Evolutionary conservation across 2,888 invertebrate genomes (phyloP), one percentile per base, ranked within the genome.

Genomic region (Polylopha cassiicola): DNA sequence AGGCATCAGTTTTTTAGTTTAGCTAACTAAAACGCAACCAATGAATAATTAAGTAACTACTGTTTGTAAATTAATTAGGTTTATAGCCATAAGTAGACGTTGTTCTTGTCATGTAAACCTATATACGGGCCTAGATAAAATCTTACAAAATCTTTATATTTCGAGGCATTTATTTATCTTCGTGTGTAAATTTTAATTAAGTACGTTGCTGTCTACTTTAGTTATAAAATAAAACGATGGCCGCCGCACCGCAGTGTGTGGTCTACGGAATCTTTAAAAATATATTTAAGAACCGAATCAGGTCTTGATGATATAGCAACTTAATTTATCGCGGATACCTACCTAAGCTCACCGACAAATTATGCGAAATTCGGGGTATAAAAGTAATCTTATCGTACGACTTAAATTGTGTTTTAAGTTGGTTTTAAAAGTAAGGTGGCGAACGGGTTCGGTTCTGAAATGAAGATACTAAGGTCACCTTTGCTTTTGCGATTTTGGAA

Each of bases 201-300:
- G n/a, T 26, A 26, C 13, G 26, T 26, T 26, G 14, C 10, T 14
- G 8, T n/a, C 37, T 53, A 48, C 51, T 45, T 44, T 34, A 22
- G 32, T 44, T 38, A 39, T 43, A 41, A 39, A 41, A 21, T 28
- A 37, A 29, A 16, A 28, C 32, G 32, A n/a, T n/a, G 37, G 48
- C 37, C 44, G 47, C 46, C 41, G 47, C 49, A 36, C 31, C 61
- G 29, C 48, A 43, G 51, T 62, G 61, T 64, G 61, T 61, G 62
- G 64, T 64, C 64, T 38, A 15, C n/a, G n/a, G 9, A 26, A 30
- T 24, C 50, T 56, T 47, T 50, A 48, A 49, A 37, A 52, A 39
- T 38, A 47, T 39, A 42, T 32, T 32, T 39, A 28, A 39, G 37
- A 46, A 34, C 42, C 22, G 46, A 38, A 43, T 29, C 18, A 53